phyloP scores from a whole-genome alignment of 2,888 invertebrate species.

The Mythimna lalbum region DNA sequence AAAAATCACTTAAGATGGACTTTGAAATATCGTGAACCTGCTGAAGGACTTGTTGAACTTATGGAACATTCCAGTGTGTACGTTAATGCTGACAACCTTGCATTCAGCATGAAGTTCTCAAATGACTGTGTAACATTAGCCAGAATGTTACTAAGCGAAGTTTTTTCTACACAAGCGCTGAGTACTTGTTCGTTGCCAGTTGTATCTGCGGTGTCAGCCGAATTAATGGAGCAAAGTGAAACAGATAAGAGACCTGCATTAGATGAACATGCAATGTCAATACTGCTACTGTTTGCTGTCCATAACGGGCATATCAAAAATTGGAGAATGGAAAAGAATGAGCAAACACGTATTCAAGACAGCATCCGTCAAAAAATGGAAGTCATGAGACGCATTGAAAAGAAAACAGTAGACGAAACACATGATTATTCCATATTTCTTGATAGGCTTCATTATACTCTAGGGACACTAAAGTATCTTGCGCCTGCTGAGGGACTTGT shows the following conservation, averaged over 20 bases:
- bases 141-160: conserved; percentile 3
- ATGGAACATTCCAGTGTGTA: conserved; percentile 1
- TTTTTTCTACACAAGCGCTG: conserved; percentile 13
- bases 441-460: no score
- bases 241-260: background rate
- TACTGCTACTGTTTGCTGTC: background rate
- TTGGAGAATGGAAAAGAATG: background rate
- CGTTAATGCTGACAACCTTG: background rate
- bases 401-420: background rate
- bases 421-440: no score
- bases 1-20: conserved; percentile 27
- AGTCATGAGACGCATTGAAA: background rate
- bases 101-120: background rate
- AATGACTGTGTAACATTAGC: background rate
- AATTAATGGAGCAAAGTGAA: no score
- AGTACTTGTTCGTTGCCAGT: background rate
- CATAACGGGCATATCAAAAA: background rate
- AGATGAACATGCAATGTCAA: background rate
- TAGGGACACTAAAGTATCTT: conserved; percentile 20
- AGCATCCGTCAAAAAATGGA: background rate
- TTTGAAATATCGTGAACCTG: conserved; percentile 3
- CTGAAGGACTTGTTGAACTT: conserved; percentile 16
- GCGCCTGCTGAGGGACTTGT: background rate
- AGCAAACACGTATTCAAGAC: background rate
- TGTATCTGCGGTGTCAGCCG: no score